phyloP scores from a whole-genome alignment of 2,797 vertebrate species.

The Acanthornis magna region DNA sequence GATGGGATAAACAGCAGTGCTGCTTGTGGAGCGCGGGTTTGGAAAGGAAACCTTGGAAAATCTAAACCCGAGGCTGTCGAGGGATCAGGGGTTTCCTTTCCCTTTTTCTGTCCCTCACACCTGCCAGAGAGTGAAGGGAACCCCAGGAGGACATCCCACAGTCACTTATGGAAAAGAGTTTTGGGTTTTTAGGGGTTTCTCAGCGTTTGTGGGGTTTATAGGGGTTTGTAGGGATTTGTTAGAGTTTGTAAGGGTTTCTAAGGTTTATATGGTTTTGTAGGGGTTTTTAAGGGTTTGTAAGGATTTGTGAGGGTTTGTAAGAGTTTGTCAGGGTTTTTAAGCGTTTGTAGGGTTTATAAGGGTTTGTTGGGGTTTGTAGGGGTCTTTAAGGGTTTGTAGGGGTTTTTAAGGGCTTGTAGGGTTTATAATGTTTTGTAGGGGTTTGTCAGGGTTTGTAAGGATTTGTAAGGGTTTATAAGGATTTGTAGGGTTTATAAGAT shows the following conservation, averaged over 20 bases:
- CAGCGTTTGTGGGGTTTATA: too few species aligned
- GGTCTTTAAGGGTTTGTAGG: too few species aligned
- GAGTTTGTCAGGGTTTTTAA: not conserved
- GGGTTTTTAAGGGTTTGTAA: too few species aligned
- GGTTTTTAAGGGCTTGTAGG: too few species aligned
- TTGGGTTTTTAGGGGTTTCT: not conserved
- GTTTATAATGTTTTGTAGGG: not conserved
- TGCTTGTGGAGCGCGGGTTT: not conserved
- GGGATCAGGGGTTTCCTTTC: not conserved
- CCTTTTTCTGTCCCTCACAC: not conserved
- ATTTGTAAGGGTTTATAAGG: too few species aligned
- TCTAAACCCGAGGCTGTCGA: not conserved
- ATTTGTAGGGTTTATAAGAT: too few species aligned
- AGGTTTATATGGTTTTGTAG: too few species aligned
- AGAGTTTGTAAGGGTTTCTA: too few species aligned
- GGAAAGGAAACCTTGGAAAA: slow-evolving; percentile 15
- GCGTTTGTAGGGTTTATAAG: not conserved
- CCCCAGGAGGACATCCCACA: not conserved
- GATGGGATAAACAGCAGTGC: slow-evolving; percentile 15
- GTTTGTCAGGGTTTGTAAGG: not conserved
- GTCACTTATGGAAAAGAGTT: not conserved
- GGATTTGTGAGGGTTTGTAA: too few species aligned
- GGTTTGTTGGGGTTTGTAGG: not conserved
- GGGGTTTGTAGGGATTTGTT: too few species aligned
- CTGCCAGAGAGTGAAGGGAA: not conserved